Percentiles rank a stretch among this genome's conserved stretches.
These are phyloP conservation scores for Podocnemis expansa DNA, from an alignment of 2,113 vertebrate species.

Conservation along the genomic window DNA sequence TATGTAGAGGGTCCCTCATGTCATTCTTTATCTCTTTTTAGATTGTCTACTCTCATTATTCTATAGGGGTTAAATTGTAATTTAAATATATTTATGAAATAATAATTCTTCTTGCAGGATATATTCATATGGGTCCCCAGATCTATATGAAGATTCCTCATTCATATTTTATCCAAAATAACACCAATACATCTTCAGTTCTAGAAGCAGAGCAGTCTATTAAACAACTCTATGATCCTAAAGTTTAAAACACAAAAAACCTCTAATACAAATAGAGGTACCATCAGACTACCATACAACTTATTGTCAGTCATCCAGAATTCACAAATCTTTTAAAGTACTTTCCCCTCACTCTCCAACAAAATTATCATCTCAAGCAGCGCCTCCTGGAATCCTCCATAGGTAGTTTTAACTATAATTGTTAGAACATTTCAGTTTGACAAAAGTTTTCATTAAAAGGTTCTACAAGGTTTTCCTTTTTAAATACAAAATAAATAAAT, in stretches of 20 bases:
- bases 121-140: conserved; percentile 33
- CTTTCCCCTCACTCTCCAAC: accelerated
- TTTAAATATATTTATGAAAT: conserved; percentile 26
- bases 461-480: neutral
- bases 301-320: neutral
- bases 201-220: conserved; percentile 22
- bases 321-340: neutral
- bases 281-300: neutral
- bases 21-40: conserved; percentile 25
- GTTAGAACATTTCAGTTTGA: neutral
- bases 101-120: neutral
- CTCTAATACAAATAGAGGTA: neutral
- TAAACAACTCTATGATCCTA: neutral
- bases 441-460: neutral
- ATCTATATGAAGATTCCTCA: conserved; percentile 26
- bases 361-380: neutral
- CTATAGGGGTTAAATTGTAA: neutral
- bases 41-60: neutral
- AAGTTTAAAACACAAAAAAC: neutral
- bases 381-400: neutral
- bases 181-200: conserved; percentile 56
- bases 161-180: conserved; percentile 34
- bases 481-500: neutral
- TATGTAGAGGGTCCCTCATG: neutral
- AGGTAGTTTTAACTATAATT: neutral